Evolutionary conservation across 2,797 vertebrate species (phyloP).

Genomic region (Lepus oiostolus): DNA sequence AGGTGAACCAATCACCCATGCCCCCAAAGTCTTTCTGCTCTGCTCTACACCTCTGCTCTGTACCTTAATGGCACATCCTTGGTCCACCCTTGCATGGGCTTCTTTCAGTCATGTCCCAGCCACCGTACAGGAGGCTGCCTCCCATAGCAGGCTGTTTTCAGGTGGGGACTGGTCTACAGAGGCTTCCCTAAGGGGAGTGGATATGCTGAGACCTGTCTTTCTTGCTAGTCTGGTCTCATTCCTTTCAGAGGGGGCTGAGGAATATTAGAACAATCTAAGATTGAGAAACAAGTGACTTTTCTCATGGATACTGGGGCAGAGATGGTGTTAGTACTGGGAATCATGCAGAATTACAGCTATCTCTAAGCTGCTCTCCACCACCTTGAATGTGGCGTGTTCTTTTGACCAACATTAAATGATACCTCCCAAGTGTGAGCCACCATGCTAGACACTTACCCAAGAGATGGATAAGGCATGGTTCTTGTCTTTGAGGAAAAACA

Average conservation of each 20-base stretch:
- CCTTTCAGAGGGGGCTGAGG: conserved; percentile 38
- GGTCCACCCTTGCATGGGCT: conserved; percentile 46
- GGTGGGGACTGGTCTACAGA: background rate
- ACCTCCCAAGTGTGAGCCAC: conserved; percentile 34
- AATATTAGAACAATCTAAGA: conserved; percentile 45
- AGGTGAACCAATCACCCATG: background rate
- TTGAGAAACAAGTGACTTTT: conserved; percentile 52
- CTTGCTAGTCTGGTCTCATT: background rate
- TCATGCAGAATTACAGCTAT: background rate
- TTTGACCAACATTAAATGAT: conserved; percentile 40
- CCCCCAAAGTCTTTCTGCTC: background rate
- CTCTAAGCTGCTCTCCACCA: background rate
- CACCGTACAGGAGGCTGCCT: conserved; percentile 3
- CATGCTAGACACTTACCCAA: conserved; percentile 51
- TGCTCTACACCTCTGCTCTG: conserved; percentile 76
- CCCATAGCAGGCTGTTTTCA: background rate
- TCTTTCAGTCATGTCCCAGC: conserved; percentile 51
- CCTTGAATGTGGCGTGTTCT: conserved; percentile 25
- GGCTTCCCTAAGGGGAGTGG: conserved; percentile 30
- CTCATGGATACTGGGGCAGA: conserved; percentile 9
- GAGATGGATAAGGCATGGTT: conserved; percentile 56
- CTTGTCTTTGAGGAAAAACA: conserved; percentile 66
- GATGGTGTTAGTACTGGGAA: background rate
- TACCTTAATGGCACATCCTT: conserved; percentile 81
- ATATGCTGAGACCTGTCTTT: background rate